Evolutionary conservation across 1,140 invertebrate genomes (phyloP).

Genomic region (Liolophura sinensis): DNA sequence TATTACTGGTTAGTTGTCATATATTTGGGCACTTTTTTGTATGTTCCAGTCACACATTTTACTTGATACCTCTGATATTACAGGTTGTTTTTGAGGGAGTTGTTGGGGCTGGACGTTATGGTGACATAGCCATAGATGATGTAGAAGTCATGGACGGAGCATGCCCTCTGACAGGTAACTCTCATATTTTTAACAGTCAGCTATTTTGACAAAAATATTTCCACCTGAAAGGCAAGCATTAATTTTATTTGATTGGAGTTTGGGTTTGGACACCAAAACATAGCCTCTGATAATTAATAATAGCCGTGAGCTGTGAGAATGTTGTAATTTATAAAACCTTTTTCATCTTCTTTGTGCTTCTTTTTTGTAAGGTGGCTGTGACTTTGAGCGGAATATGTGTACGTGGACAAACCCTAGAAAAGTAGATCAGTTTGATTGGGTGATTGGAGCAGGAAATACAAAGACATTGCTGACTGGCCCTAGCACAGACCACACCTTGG

Average conservation of each 20-base stretch:
- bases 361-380: constrained; percentile 35
- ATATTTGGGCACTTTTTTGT: no score
- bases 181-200: no score
- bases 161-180: constrained; percentile 17
- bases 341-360: constrained; percentile 1
- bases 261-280: no score
- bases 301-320: no score
- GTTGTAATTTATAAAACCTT: background rate
- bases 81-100: constrained; percentile 70
- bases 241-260: no score
- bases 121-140: constrained; percentile 77
- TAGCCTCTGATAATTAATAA: no score
- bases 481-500: constrained; percentile 40
- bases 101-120: constrained; percentile 68
- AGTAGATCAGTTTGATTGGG: constrained; percentile 50
- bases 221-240: no score
- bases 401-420: constrained; percentile 37
- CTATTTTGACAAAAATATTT: background rate
- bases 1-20: no score
- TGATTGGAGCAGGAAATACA: constrained; percentile 35
- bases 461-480: constrained; percentile 41
- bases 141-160: constrained; percentile 67
- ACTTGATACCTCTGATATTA: constrained; percentile 8
- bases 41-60: no score
- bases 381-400: constrained; percentile 42